Evolutionary conservation across 1,140 invertebrate species (phyloP), one percentile per base, ranked within the genome.

Genomic region (Melitaea cinxia): DNA sequence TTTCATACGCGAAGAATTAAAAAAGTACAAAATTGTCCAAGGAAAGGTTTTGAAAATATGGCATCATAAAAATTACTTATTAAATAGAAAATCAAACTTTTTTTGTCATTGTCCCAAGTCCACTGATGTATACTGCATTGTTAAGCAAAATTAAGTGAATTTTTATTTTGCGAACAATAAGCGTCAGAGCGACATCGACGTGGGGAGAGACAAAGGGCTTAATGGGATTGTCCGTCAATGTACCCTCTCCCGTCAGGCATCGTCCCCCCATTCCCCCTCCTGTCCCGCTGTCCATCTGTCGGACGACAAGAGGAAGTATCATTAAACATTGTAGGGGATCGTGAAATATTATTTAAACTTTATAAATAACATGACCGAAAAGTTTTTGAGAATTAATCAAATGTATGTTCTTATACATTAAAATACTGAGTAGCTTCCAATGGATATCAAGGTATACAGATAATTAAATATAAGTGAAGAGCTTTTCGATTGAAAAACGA

Each of bases 161-260:
- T 42, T 42, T 42, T 15, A 42, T 42, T 42, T 15, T 7, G 17
- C 37, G 37, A 42, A 42, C 37, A 42, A 42, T 42, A 42, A 42
- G 15, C 37, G 15, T 42, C 15, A 4, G 37, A 42, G 37, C 15
- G 37, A 42, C 37, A 42, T 42, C 14, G 23, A 23, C 23, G 14
- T 15, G 37, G n/a, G 21, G 35, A 24, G 53, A 30, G 53, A 65
- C 54, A 65, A 50, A 62, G 54, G 70, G 54, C 49, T 61, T 65
- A 72, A 72, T 72, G 66, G 70, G 65, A 69, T 61, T 63, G 70
- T 69, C 66, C 62, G 45, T 72, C 62, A 65, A 15, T 47, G 17
- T 30, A 37, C 55, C 33, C 33, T 23, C 35, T 57, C 54, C 33
- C 21, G 33, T 35, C 54, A 33, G 17, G 14, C 37, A 21, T 33